Conservation (phyloP, 2,888 invertebrate genomes). For the Eledona agricola region DNA sequence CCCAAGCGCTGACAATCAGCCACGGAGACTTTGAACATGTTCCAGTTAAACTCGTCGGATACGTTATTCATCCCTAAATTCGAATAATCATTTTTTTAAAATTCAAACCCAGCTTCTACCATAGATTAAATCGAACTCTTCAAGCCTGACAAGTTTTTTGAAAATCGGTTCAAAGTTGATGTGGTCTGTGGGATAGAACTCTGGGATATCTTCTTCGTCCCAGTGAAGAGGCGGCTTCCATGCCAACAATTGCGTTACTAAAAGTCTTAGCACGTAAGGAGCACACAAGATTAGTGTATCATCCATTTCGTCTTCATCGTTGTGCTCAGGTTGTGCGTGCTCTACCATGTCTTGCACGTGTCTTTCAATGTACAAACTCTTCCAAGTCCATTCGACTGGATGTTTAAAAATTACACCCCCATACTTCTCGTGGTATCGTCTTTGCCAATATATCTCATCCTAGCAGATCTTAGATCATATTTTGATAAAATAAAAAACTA, state of each 20-base stretch:
- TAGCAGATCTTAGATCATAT: slow-evolving; percentile 15
- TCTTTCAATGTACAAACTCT: slow-evolving; percentile 58
- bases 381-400: slow-evolving; percentile 58
- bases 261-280: slow-evolving; percentile 65
- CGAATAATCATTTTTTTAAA: slow-evolving; percentile 10
- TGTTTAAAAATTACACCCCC: slow-evolving; percentile 47
- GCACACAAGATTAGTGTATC: slow-evolving; percentile 56
- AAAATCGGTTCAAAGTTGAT: slow-evolving; percentile 69
- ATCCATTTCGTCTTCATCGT: slow-evolving; percentile 56
- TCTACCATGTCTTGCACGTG: slow-evolving; percentile 58
- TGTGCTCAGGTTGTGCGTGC: slow-evolving; percentile 58
- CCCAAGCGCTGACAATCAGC: slow-evolving; percentile 69
- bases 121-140: slow-evolving; percentile 64
- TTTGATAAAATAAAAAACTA: not conserved
- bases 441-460: slow-evolving; percentile 74
- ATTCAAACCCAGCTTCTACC: slow-evolving; percentile 47
- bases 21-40: slow-evolving; percentile 70
- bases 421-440: slow-evolving; percentile 62
- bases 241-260: slow-evolving; percentile 66
- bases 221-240: slow-evolving; percentile 64
- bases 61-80: slow-evolving; percentile 61
- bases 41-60: slow-evolving; percentile 65
- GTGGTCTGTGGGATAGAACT: slow-evolving; percentile 64
- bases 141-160: slow-evolving; percentile 64
- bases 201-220: slow-evolving; percentile 58